A percentile compares a stretch with the other conserved stretches of the same genome.
Conservation (phyloP, 2,888 invertebrate species). For the Physocephala rufipes region DNA sequence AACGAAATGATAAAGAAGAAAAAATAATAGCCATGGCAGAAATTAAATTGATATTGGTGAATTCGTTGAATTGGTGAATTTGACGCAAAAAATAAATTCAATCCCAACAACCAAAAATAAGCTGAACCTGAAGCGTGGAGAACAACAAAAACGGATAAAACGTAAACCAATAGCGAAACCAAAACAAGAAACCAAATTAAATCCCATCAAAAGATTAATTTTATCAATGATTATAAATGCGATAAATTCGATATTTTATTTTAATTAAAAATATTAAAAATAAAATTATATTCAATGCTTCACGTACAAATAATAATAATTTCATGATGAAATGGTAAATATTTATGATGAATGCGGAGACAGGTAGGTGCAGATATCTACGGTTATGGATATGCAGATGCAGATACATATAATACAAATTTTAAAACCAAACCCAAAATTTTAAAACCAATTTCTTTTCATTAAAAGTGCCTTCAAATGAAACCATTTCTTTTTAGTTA, state of each 20-base stretch:
- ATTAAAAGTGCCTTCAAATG: too few species aligned
- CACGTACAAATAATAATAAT: slow-evolving; percentile 5
- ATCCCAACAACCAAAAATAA: not conserved
- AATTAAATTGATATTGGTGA: not conserved
- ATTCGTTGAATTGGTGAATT: not conserved
- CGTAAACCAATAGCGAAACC: not conserved
- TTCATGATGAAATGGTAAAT: slow-evolving; percentile 22
- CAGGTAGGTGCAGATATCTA: too few species aligned
- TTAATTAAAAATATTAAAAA: slow-evolving; percentile 20
- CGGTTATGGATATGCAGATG: too few species aligned
- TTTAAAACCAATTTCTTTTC: too few species aligned
- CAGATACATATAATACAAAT: too few species aligned
- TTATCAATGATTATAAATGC: too few species aligned
- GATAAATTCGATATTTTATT: too few species aligned
- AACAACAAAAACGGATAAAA: not conserved
- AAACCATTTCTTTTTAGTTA: too few species aligned
- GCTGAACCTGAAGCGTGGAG: too few species aligned
- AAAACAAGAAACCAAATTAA: not conserved
- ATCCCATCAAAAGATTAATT: not conserved
- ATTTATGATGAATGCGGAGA: not conserved
- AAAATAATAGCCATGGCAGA: slow-evolving; percentile 12
- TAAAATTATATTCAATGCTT: too few species aligned
- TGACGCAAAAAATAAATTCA: not conserved
- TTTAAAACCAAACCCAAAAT: too few species aligned
- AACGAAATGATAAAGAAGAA: slow-evolving; percentile 23